A percentile compares a stretch with the other conserved stretches of the same genome.
These are phyloP conservation scores for Clarias fuscus DNA, from an alignment of 2,797 vertebrate genomes.

Conservation along the genomic window DNA sequence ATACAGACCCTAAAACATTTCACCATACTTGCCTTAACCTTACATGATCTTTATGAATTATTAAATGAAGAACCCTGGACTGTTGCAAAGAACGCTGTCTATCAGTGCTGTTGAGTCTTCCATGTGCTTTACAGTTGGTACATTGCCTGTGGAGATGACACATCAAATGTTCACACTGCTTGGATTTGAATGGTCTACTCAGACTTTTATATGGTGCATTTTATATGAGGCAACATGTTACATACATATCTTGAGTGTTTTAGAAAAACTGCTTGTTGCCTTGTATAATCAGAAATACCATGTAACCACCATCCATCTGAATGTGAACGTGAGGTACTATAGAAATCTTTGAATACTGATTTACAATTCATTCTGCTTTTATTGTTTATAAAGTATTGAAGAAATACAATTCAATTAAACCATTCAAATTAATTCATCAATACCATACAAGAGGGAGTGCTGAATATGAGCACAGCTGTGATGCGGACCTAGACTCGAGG, in stretches of 20 bases:
- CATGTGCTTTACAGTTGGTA: conserved; percentile 18
- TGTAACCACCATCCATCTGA: neutral
- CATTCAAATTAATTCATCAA: neutral
- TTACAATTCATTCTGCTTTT: neutral
- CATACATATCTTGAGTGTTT: neutral
- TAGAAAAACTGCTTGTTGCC: neutral
- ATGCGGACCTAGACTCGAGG: no score
- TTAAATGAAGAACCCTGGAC: conserved; percentile 25
- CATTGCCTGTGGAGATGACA: conserved; percentile 18
- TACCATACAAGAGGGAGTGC: no score
- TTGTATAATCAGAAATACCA: neutral
- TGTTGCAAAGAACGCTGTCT: conserved; percentile 18
- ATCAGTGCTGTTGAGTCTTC: conserved; percentile 22
- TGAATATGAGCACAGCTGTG: no score
- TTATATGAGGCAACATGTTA: neutral
- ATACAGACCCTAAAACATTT: neutral
- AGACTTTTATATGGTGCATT: conserved; percentile 16
- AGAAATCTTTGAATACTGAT: neutral
- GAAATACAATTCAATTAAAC: neutral
- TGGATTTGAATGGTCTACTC: conserved; percentile 16
- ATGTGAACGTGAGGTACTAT: neutral
- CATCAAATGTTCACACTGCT: conserved; percentile 4
- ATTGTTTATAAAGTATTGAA: neutral
- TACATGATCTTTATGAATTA: conserved; percentile 38
- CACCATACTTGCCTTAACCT: conserved; percentile 7